Base-by-base conservation (phyloP, 1,140 invertebrate genomes). In the Chrysopa pallens region DNA sequence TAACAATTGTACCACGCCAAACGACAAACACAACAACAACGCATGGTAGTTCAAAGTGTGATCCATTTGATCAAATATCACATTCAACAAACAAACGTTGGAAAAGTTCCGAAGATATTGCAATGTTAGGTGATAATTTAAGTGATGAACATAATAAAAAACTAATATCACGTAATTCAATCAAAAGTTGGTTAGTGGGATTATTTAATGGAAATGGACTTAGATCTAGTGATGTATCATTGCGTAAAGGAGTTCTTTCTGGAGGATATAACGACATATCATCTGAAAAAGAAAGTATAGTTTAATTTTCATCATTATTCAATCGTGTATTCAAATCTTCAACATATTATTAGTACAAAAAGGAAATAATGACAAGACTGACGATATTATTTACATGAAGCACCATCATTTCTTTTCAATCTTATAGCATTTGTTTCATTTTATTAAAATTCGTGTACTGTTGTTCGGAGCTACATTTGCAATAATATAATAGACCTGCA, bases 51-150 rank as follows among this genome's bases (percentile, higher is more conserved):
- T 23, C 17, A 23, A 23, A 23, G 17, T 11, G 56, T 54, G 0
- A 58, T 51, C 37, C 50, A 48, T 4, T 53, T 15, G 53, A 56
- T 28, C 53, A 57, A 29, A 33, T n/a, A 41, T 47, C 29, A 45
- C 48, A n/a, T 52, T 13, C 6, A 12, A 28, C 6, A 14, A 54
- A 36, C 45, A 52, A 12, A 65, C 44, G 64, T 68, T 53, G 60
- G 74, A 47, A 61, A 70, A 53, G 57, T 66, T 45, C 64, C 62
- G 77, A 50, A 85, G 80, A 76, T 73, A 72, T 85, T 82, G n/a
- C 61, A 84, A 15, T 81, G 85, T 64, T 71, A 78, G 14, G 68
- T 66, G 52, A 65, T 55, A 55, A 57, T 28, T 14, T 27, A 12
- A 46, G 17, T n/a, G 46, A 50, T 41, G 61, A 68, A 41, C 50